phyloP scores from a whole-genome alignment of 1,140 invertebrate genomes.

The Physella acuta region DNA sequence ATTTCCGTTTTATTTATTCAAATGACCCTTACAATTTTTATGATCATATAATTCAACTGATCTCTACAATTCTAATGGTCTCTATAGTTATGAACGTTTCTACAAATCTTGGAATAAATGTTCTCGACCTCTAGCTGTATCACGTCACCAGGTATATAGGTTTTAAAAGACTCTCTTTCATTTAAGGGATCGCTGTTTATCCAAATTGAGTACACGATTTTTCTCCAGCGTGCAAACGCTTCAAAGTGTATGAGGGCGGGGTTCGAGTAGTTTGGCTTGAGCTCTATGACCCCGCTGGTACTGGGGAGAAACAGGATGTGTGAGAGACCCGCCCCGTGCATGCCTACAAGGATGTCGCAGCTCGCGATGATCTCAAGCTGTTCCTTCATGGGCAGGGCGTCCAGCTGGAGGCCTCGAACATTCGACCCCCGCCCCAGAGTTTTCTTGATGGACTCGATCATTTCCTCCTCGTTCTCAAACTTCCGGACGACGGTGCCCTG shows the following conservation, averaged over 20 bases:
- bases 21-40: no score
- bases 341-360: slow-evolving; percentile 90
- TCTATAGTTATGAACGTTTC: no score
- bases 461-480: slow-evolving; percentile 47
- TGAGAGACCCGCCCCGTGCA: slow-evolving; percentile 94
- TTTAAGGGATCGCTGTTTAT: slow-evolving; percentile 40
- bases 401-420: slow-evolving; percentile 47
- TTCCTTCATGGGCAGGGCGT: slow-evolving; percentile 39
- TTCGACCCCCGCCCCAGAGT: slow-evolving; percentile 24
- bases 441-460: slow-evolving; percentile 30
- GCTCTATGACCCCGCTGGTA: slow-evolving; percentile 91
- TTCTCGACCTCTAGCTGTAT: slow-evolving; percentile 24
- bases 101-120: slow-evolving; percentile 30
- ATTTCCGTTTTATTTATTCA: no score
- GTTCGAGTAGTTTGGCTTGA: slow-evolving; percentile 65
- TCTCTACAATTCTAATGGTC: no score
- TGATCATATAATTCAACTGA: no score
- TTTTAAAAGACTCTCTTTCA: slow-evolving; percentile 38
- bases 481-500: slow-evolving; percentile 43
- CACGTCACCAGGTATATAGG: slow-evolving; percentile 35
- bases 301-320: slow-evolving; percentile 91
- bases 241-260: slow-evolving; percentile 47
- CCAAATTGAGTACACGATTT: slow-evolving; percentile 48
- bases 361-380: slow-evolving; percentile 62
- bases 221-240: slow-evolving; percentile 50